A percentile compares a stretch with the other conserved stretches of the same genome.
These are phyloP conservation scores for Poeciliopsis occidentalis DNA, from an alignment of 2,113 vertebrate genomes.

Conservation along the genomic window DNA sequence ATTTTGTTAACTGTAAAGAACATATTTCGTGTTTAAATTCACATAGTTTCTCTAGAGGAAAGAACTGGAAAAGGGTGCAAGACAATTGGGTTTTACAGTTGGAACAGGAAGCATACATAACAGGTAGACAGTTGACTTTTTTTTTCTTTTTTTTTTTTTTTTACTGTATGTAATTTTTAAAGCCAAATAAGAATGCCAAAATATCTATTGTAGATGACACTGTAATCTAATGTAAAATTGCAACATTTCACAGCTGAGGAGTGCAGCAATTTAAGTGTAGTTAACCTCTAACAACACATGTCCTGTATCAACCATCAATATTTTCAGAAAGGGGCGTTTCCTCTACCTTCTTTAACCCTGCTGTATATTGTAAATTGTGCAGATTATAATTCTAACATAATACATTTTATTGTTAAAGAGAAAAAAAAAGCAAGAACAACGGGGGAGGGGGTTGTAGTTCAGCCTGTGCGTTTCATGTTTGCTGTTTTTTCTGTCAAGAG, in stretches of 20 bases:
- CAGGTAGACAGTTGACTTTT: constrained; percentile 24
- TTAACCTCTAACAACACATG: constrained; percentile 85
- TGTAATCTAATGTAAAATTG: constrained; percentile 90
- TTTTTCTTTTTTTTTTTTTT: neutral
- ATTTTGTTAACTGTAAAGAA: neutral
- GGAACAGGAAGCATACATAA: constrained; percentile 18
- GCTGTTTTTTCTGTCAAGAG: constrained; percentile 83
- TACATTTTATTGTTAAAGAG: constrained; percentile 81
- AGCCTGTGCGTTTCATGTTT: constrained; percentile 94
- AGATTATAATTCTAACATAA: constrained; percentile 97
- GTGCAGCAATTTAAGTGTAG: constrained; percentile 85
- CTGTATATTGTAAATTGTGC: constrained; percentile 98
- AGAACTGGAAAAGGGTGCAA: constrained; percentile 21
- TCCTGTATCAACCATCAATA: constrained; percentile 93
- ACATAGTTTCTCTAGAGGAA: constrained; percentile 4
- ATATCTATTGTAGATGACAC: constrained; percentile 76
- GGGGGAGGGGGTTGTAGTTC: constrained; percentile 80
- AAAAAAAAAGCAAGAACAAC: constrained; percentile 70
- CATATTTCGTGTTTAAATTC: constrained; percentile 7
- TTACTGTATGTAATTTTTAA: constrained; percentile 64
- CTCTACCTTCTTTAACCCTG: constrained; percentile 95
- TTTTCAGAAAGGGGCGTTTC: constrained; percentile 92
- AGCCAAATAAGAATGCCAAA: constrained; percentile 86
- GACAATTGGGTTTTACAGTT: constrained; percentile 25
- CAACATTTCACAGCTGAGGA: constrained; percentile 84